phyloP scores from a whole-genome alignment of 2,888 invertebrate species.

The Junonia oenone region DNA sequence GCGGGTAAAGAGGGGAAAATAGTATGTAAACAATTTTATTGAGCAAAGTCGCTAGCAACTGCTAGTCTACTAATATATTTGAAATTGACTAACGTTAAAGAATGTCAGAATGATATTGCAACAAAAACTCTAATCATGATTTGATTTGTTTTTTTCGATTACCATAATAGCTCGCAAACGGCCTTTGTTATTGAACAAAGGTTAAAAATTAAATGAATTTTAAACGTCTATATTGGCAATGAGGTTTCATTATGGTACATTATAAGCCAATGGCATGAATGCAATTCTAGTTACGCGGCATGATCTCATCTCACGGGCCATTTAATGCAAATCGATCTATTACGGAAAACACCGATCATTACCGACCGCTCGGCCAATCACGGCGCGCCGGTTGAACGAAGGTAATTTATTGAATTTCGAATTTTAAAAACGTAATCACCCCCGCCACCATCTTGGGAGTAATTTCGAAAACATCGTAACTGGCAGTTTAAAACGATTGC shows the following conservation, averaged over 20 bases:
- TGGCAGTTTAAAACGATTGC: slow-evolving; percentile 6
- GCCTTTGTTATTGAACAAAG: not conserved
- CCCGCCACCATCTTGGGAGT: slow-evolving; percentile 63
- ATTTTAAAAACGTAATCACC: slow-evolving; percentile 54
- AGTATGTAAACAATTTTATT: too few relatives aligned
- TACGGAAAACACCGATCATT: slow-evolving; percentile 58
- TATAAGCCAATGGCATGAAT: slow-evolving; percentile 36
- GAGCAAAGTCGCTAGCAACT: too few relatives aligned
- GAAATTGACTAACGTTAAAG: not conserved
- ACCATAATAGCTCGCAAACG: not conserved
- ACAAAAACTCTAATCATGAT: not conserved
- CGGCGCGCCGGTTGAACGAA: slow-evolving; percentile 39
- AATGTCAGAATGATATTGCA: not conserved
- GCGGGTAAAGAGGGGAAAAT: too few relatives aligned
- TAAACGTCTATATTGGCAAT: not conserved
- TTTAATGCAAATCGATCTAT: slow-evolving; percentile 76
- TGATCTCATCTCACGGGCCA: slow-evolving; percentile 69
- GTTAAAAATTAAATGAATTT: not conserved
- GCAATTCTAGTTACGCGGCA: slow-evolving; percentile 52
- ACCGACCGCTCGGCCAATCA: slow-evolving; percentile 54
- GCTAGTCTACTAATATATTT: too few relatives aligned
- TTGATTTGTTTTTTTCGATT: not conserved
- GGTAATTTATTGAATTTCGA: slow-evolving; percentile 67
- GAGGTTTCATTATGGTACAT: not conserved
- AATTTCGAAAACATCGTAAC: slow-evolving; percentile 51